Conservation (phyloP, 1,140 invertebrate species). For the Halotydeus destructor region DNA sequence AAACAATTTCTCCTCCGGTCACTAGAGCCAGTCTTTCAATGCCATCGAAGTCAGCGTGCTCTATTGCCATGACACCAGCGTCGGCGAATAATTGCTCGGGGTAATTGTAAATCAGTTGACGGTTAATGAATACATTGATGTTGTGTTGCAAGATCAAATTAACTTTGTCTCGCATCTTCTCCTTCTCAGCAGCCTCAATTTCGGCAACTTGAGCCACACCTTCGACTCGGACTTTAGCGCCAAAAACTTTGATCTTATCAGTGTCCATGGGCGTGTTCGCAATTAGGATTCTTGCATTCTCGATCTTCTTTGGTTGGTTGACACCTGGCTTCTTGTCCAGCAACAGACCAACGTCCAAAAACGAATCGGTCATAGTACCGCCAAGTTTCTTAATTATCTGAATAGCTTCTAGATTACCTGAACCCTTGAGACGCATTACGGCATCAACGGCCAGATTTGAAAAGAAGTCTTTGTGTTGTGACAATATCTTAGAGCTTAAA, state of each 20-base stretch:
- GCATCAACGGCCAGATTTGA: constrained; percentile 85
- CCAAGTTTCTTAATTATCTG: constrained; percentile 95
- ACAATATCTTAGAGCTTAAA: constrained; percentile 91
- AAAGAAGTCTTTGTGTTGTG: constrained; percentile 93
- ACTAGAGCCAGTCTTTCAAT: constrained; percentile 91
- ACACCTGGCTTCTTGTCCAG: constrained; percentile 85
- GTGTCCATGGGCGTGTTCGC: constrained; percentile 99
- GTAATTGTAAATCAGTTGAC: constrained; percentile 99
- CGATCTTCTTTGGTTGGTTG: constrained; percentile 69
- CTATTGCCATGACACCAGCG: constrained; percentile 95
- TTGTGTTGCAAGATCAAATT: constrained; percentile 87
- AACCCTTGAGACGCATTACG: constrained; percentile 79
- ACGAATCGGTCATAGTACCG: constrained; percentile 76
- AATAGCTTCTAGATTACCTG: constrained; percentile 82
- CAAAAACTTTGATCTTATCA: constrained; percentile 99
- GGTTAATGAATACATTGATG: constrained; percentile 97
- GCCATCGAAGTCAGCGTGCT: constrained; percentile 98
- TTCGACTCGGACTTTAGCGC: constrained; percentile 88
- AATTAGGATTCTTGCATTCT: constrained; percentile 87
- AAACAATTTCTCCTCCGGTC: constrained; percentile 91
- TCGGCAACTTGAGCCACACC: constrained; percentile 96
- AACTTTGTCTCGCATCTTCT: constrained; percentile 99
- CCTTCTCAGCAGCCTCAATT: constrained; percentile 89
- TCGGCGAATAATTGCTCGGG: constrained; percentile 98
- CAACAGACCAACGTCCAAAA: constrained; percentile 93